Base-by-base conservation (phyloP, 2,888 invertebrate genomes). In the Lasioglossum malachurum region DNA sequence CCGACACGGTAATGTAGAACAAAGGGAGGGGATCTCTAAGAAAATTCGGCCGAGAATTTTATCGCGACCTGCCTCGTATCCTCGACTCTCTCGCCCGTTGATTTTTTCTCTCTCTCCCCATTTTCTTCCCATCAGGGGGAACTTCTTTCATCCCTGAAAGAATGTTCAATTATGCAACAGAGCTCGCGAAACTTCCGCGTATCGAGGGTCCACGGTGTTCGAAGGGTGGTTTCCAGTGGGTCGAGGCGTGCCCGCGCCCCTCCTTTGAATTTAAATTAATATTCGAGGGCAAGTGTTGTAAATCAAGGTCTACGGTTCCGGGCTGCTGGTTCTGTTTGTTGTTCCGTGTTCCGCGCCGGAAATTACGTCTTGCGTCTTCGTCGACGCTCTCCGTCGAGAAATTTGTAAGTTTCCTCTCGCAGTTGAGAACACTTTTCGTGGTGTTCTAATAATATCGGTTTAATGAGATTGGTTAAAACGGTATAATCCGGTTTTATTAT, bases 131-230 rank as follows among this genome's bases (percentile, higher is more conserved):
- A 35, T 67, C 71, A 23, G 44, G 10, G 46, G 53, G 60, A 78
- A 69, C 80, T 80, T 81, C 71, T 84, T 83, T 83, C 83, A 75
- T 83, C 84, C 83, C 78, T 82, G 87, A 88, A 93, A 93, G 93
- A 94, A 94, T 93, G 92, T 93, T 94, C 93, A 94, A 94, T 94
- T 94, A 95, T 94, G 94, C 93, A 94, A 92, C 93, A 94, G 89
- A 92, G 87, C 91, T 83, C 88, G 74, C 88, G 86, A 91, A 89
- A 91, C 89, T 92, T 92, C 53, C 79, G 79, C 67, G 72, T 75
- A 67, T 85, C 76, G 76, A 78, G 72, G 72, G 69, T 49, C 27
- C 64, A 35, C 72, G 49, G 72, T 75, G n/a, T 67, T 78, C 69
- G 49, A 31, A 23, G 64, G 44, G n/a, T 27, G 64, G 12, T n/a